Evolutionary conservation across 2,888 invertebrate genomes (phyloP).

Genomic region (Nasonovia ribisnigri): DNA sequence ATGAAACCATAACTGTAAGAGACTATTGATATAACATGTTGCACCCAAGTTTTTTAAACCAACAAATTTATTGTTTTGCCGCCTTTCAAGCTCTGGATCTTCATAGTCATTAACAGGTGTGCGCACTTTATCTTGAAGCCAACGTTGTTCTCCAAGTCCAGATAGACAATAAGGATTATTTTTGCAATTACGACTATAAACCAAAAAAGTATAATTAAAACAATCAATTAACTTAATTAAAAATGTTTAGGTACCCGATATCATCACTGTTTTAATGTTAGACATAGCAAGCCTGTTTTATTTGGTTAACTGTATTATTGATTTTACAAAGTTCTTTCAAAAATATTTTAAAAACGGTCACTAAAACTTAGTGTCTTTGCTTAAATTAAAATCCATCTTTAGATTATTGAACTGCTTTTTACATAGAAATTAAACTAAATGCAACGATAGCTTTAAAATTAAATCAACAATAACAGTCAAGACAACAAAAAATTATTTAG

Average conservation of each 20-base stretch:
- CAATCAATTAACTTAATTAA: background rate
- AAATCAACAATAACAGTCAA: too few species aligned
- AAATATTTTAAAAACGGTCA: background rate
- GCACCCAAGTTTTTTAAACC: constrained; percentile 77
- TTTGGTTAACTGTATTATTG: too few species aligned
- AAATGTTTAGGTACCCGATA: background rate
- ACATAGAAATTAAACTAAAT: too few species aligned
- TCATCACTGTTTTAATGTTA: background rate
- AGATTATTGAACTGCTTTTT: too few species aligned
- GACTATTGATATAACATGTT: constrained; percentile 78
- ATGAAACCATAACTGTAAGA: constrained; percentile 77
- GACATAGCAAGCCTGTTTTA: background rate
- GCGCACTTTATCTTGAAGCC: constrained; percentile 72
- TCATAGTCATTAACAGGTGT: constrained; percentile 70
- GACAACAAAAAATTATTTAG: too few species aligned
- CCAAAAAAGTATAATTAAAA: background rate
- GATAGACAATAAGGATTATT: constrained; percentile 75
- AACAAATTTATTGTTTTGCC: constrained; percentile 73
- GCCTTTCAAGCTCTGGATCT: constrained; percentile 70
- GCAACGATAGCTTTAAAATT: too few species aligned
- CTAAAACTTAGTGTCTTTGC: too few species aligned
- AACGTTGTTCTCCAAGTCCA: constrained; percentile 75
- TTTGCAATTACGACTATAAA: constrained; percentile 73
- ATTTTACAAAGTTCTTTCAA: background rate
- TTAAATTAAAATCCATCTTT: too few species aligned